Base-by-base conservation (phyloP, 2,888 invertebrate species). In the Neoitamus cyanurus region DNA sequence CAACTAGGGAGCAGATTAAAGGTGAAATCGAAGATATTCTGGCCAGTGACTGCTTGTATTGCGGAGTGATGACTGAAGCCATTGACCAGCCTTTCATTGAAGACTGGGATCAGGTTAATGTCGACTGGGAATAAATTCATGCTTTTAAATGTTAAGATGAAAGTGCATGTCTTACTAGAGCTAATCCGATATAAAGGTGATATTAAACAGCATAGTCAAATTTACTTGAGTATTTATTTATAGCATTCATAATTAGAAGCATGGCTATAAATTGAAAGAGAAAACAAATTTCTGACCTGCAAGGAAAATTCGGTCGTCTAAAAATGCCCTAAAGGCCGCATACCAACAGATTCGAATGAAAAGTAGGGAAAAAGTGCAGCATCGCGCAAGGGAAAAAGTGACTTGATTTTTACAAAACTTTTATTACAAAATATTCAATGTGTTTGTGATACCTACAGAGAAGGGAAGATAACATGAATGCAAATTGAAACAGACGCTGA, bases 1-100 rank as follows among this genome's bases (percentile, higher is more conserved):
- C 34, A 46, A 58, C 85, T 28, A 88, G 94, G 72, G 95, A 96
- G 86, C 93, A 94, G 86, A 91, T 97, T 0, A 95, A 96, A 91
- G 93, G 94, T 68, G 96, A 97, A 88, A 94, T 98, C 42, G 98
- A 98, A 90, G 96, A 97, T 88, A 94, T 98, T 1, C 93, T 98
- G 1, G 98, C 98, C 0, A 94, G 95, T 0, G 98, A 99, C 91
- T 99, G 99, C 90, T 92, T 97, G 4, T 97, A 95, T 92, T 99
- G 99, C 90, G 98, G 99, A 2, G 96, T 98, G 87, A 97, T 98
- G 95, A 97, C 98, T 88, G 95, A 95, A 87, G 95, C 96, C 69
- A 96, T 98, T 84, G 97, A 98, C 90, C 94, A 95, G 88, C 97
- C 97, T 1, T 98, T 98, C 89, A 95, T 98, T 69, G 90, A 90